Base-by-base conservation (phyloP, 2,797 vertebrate genomes). In the Sardinella longiceps region DNA sequence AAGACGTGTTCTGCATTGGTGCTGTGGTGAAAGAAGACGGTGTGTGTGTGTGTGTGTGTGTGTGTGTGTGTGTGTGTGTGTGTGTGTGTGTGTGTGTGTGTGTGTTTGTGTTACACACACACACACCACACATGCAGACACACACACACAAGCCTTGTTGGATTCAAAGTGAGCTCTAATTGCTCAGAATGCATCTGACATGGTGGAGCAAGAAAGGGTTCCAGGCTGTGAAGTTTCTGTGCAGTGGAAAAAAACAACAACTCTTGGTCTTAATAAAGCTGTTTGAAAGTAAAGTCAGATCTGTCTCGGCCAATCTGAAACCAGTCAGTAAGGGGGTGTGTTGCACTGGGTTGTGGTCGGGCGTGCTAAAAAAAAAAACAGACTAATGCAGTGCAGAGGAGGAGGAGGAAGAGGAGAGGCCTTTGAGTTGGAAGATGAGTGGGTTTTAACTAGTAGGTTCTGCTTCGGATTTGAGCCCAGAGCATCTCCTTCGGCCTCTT, bases 101-200 rank as follows among this genome's bases (percentile, higher is more conserved):
- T n/a, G n/a, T n/a, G n/a, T n/a, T n/a, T n/a, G n/a, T n/a, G n/a
- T 37, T 91, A 86, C 87, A 91, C 45, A 89, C 86, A 86, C 88
- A 12, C 63, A 66, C 80, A 45, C 63, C 80, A 83, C 58, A 83
- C 33, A 48, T 23, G 37, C 51, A n/a, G 63, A 50, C 51, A 51
- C 82, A 51, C 51, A 15, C 50, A 45, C 66, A 80, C 66, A 84
- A 30, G 30, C 63, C 25, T 18, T 2, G 25, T 30, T 14, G 30
- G 25, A 86, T 90, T 87, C 84, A 84, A 90, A 81, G 86, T 85
- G 80, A 84, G 91, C 91, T 91, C 89, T 92, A 93, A 93, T 94
- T 94, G 92, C 91, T 89, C 92, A 90, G 92, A 93, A 94, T 93
- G 91, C 92, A 92, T 94, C 94, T 91, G 92, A 92, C 91, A 91